phyloP scores from a whole-genome alignment of 2,888 invertebrate genomes.

The Xanthorhoe spadicearia region DNA sequence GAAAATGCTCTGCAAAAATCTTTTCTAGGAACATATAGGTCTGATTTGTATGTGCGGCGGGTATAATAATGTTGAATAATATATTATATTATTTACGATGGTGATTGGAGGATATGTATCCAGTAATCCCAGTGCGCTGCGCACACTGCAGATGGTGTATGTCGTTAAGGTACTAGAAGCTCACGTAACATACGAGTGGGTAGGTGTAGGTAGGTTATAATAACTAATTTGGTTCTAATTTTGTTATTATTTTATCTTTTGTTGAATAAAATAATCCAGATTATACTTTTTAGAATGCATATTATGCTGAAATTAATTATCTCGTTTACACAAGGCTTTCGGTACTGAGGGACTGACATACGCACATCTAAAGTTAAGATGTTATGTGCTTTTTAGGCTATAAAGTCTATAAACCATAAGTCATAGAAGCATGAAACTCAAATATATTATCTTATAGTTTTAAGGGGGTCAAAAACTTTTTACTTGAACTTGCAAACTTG shows the following conservation, averaged over 20 bases:
- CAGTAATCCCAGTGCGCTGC: constrained; percentile 74
- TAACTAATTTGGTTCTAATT: background rate
- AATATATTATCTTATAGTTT: too few relatives aligned
- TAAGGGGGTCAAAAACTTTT: too few relatives aligned
- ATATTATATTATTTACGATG: constrained; percentile 71
- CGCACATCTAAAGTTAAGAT: too few relatives aligned
- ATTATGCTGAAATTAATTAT: background rate
- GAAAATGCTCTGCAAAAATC: constrained; percentile 68
- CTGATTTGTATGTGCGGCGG: constrained; percentile 45
- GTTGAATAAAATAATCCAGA: background rate
- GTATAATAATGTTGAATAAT: constrained; percentile 57
- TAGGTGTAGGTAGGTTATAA: background rate
- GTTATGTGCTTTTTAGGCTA: too few relatives aligned
- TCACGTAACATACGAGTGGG: constrained; percentile 12
- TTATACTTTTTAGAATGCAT: too few relatives aligned
- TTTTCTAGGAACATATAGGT: constrained; percentile 57
- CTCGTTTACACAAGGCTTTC: too few relatives aligned
- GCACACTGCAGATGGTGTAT: constrained; percentile 63
- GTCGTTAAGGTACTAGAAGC: constrained; percentile 40
- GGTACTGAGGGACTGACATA: too few relatives aligned
- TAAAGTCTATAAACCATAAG: too few relatives aligned
- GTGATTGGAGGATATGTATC: constrained; percentile 64
- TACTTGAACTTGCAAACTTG: too few relatives aligned
- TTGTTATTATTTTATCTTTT: background rate
- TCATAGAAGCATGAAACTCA: too few relatives aligned